phyloP scores from a whole-genome alignment of 2,113 vertebrate species.

The Fulmarus glacialis region DNA sequence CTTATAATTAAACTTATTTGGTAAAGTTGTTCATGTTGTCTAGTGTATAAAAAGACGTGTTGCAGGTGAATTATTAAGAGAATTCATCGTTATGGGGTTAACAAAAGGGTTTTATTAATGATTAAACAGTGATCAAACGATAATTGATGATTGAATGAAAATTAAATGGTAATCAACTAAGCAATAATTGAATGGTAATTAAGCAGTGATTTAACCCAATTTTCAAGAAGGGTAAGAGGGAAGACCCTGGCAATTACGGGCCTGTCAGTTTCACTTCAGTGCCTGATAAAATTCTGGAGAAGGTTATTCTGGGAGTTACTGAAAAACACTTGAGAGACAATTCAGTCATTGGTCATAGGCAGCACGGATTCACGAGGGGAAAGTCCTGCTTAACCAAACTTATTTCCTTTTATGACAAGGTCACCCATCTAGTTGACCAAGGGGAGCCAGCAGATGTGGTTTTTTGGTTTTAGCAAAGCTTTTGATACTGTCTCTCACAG shows the following conservation, averaged over 20 bases:
- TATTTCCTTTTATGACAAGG: not conserved
- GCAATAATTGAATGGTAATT: not conserved
- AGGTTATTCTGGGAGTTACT: not conserved
- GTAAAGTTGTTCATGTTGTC: not conserved
- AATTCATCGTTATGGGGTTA: not conserved
- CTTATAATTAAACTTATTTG: not conserved
- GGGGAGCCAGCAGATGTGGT: not conserved
- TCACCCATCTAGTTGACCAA: not conserved
- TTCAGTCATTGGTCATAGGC: fast-evolving
- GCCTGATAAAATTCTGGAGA: not conserved
- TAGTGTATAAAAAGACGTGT: not conserved
- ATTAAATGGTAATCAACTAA: not conserved
- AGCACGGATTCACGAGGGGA: not conserved
- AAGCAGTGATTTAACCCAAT: not conserved
- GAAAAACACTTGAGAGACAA: not conserved
- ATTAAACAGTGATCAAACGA: not conserved
- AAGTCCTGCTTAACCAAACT: not conserved
- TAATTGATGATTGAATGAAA: not conserved
- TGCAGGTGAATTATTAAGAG: not conserved
- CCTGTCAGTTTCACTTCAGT: not conserved
- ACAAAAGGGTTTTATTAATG: not conserved
- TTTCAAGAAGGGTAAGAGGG: not conserved
- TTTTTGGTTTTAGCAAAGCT: not conserved
- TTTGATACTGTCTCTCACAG: not conserved
- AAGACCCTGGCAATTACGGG: not conserved